These are phyloP conservation scores for Sapajus apella DNA, from an alignment of 2,113 vertebrate genomes.

Conservation along the genomic window DNA sequence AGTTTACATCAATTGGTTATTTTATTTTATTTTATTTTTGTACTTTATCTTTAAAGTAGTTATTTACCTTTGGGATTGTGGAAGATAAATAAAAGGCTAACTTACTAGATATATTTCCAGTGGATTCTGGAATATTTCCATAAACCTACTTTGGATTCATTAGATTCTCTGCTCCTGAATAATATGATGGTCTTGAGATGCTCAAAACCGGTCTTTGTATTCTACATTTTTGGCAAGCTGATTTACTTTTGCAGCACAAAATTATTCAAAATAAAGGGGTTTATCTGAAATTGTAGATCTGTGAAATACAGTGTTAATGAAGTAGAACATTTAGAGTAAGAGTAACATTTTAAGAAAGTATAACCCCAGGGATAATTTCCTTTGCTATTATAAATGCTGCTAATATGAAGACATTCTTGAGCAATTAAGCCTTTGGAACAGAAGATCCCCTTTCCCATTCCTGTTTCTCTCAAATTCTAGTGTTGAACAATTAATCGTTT, in stretches of 20 bases:
- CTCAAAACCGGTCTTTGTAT: neutral
- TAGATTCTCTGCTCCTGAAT: conserved; percentile 53
- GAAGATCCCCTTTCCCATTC: conserved; percentile 13
- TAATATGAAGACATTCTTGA: conserved; percentile 59
- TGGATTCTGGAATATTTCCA: conserved; percentile 74
- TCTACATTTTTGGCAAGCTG: neutral
- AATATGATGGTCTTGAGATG: conserved; percentile 46
- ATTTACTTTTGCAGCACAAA: neutral
- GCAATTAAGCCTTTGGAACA: conserved; percentile 67
- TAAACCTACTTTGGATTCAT: conserved; percentile 74
- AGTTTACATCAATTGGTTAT: neutral
- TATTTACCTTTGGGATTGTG: conserved; percentile 58
- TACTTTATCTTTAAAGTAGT: conserved; percentile 30
- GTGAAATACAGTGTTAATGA: neutral
- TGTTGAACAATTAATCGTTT: neutral
- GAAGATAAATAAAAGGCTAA: conserved; percentile 76
- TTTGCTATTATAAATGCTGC: conserved; percentile 58
- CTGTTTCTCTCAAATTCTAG: neutral
- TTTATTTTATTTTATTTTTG: neutral
- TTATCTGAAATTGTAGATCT: neutral
- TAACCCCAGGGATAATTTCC: conserved; percentile 44
- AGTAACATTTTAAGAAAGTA: conserved; percentile 9
- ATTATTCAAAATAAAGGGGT: conserved; percentile 26
- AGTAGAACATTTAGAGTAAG: neutral
- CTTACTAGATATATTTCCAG: conserved; percentile 72